Evolutionary conservation across 2,888 invertebrate species (phyloP).

Genomic region (Phorcus lineatus): DNA sequence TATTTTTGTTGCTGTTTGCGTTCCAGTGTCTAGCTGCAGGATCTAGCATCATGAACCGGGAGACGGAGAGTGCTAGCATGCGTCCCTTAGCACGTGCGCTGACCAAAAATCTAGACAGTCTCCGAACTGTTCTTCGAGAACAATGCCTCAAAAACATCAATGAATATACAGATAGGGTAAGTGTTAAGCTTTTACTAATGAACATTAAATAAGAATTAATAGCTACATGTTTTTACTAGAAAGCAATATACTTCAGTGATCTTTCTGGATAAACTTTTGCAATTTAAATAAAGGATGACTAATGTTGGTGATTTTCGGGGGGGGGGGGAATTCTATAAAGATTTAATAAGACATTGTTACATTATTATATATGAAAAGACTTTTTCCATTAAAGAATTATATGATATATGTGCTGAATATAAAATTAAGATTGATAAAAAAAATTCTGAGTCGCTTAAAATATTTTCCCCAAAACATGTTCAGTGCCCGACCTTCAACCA

Average conservation of each 20-base stretch:
- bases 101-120: slow-evolving; percentile 95
- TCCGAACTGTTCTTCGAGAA: slow-evolving; percentile 89
- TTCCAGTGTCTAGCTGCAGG: slow-evolving; percentile 95
- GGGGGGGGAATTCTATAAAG: too few species aligned
- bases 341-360: not conserved
- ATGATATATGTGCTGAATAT: too few species aligned
- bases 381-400: not conserved
- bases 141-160: slow-evolving; percentile 75
- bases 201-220: too few species aligned
- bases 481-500: too few species aligned
- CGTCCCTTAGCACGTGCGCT: slow-evolving; percentile 96
- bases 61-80: slow-evolving; percentile 96
- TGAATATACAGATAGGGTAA: slow-evolving; percentile 76
- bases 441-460: too few species aligned
- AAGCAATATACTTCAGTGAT: too few species aligned
- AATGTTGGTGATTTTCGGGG: too few species aligned
- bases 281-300: too few species aligned
- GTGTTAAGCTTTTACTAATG: slow-evolving; percentile 26
- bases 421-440: too few species aligned
- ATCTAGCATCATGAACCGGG: slow-evolving; percentile 97
- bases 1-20: slow-evolving; percentile 22
- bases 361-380: not conserved
- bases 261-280: too few species aligned
- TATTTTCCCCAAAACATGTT: too few species aligned
- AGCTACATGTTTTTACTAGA: too few species aligned